These are phyloP conservation scores for Misgurnus mizolepis DNA, from an alignment of 2,113 vertebrate genomes.

Conservation along the genomic window DNA sequence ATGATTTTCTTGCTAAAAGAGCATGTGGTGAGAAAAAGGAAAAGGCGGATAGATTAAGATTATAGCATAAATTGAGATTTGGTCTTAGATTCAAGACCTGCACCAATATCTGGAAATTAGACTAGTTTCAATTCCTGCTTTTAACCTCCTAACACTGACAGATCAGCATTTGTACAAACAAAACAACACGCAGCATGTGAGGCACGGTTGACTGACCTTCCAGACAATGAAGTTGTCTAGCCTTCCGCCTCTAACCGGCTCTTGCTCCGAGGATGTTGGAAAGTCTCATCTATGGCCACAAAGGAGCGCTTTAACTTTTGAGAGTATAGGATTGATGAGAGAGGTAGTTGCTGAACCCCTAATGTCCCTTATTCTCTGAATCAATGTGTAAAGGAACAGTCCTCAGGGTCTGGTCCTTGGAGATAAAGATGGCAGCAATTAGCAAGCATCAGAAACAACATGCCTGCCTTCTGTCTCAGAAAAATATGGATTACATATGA, in stretches of 20 bases:
- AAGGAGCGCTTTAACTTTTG: conserved; percentile 1
- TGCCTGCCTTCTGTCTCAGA: conserved; percentile 3
- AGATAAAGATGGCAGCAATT: conserved; percentile 64
- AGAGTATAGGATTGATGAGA: conserved; percentile 10
- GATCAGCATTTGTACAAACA: conserved; percentile 36
- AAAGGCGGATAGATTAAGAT: neutral
- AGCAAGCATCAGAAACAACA: conserved; percentile 39
- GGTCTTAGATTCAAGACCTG: conserved; percentile 5
- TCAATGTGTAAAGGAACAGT: conserved; percentile 40
- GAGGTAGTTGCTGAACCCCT: conserved; percentile 32
- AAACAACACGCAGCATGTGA: conserved; percentile 41
- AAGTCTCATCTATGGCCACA: conserved; percentile 23
- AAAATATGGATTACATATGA: conserved; percentile 35
- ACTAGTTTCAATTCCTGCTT: conserved; percentile 35
- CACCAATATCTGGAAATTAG: conserved; percentile 4
- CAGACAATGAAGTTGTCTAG: conserved; percentile 10
- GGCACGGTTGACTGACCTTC: conserved; percentile 35
- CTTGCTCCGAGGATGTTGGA: neutral
- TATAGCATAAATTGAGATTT: conserved; percentile 8
- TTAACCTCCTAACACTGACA: conserved; percentile 22
- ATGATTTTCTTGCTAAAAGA: conserved; percentile 43
- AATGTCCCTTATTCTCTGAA: conserved; percentile 50
- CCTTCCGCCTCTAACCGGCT: conserved; percentile 35
- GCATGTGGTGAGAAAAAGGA: neutral
- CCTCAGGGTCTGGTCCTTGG: conserved; percentile 58